Base-by-base conservation (phyloP, 2,113 vertebrate genomes). In the Chrysemys picta region DNA sequence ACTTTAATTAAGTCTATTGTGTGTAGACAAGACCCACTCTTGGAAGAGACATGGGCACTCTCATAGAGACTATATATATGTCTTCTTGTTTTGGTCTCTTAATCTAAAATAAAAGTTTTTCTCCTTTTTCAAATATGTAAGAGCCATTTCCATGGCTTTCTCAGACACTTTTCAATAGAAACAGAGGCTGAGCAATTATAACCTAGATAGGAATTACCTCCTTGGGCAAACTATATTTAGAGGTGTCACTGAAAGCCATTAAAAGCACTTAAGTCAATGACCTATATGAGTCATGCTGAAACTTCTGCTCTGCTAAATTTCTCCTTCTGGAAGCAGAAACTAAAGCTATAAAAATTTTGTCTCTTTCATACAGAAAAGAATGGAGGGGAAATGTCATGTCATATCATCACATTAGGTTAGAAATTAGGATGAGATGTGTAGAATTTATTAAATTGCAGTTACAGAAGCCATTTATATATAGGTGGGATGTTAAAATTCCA, bases 51-150 rank as follows among this genome's bases (percentile, higher is more conserved):
- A 92, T 80, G 80, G 4, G 0, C 42, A 45, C 14, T 89, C 31
- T 84, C 87, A 35, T 87, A 96, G 96, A 96, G 45, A 93, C 81
- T 8, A 90, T 0, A 3, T 27, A 89, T 93, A 88, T 88, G 88
- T 96, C 93, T 84, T 84, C 54, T 88, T n/a, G 88, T 76, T 29
- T 91, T 94, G 79, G 90, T 95, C 93, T 93, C 75, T 95, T 93
- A 54, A 85, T 95, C 80, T 91, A 89, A 96, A 95, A 92, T 89
- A 95, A 94, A 97, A 89, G 49, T 89, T 94, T 89, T 38, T 52
- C 89, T 81, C 69, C 89, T 89, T 17, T 82, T 72, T 94, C 54
- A 87, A 94, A 95, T 29, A 47, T 52, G 53, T 79, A 45, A 79
- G 54, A 83, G 54, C 22, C 75, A 56, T 62, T 78, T 59, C 27